Conservation (phyloP, 2,797 vertebrate genomes). For the Sciurus vulgaris region DNA sequence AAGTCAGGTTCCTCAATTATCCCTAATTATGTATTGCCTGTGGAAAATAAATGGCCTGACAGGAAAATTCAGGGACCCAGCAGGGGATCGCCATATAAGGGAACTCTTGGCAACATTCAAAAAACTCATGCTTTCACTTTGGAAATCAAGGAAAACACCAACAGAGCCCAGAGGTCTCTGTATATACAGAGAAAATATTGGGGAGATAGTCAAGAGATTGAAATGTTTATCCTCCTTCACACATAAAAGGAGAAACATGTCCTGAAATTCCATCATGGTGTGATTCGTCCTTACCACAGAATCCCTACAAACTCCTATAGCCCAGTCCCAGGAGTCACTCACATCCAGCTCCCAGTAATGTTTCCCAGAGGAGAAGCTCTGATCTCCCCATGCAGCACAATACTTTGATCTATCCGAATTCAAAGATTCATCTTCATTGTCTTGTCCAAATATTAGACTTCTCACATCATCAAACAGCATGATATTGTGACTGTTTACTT, state of each 20-base stretch:
- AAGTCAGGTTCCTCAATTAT: neutral
- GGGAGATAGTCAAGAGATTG: neutral
- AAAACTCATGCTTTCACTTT: neutral
- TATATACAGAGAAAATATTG: neutral
- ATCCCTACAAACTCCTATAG: neutral
- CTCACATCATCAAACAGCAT: neutral
- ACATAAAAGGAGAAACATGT: neutral
- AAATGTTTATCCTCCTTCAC: neutral
- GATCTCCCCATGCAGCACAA: neutral
- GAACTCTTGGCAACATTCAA: neutral
- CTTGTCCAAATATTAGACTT: neutral
- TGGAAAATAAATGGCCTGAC: neutral
- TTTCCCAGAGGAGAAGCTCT: neutral
- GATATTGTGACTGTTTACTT: neutral
- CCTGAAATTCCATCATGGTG: neutral
- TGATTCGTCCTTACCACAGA: neutral
- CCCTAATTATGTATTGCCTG: neutral
- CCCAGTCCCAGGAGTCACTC: neutral
- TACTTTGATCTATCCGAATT: rapidly evolving
- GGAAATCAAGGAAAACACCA: conserved; percentile 18
- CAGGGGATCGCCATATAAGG: neutral
- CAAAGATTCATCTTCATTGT: rapidly evolving
- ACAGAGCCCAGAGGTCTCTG: neutral
- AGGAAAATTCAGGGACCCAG: too few species aligned
- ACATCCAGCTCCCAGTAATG: neutral